Conservation (phyloP, 2,797 vertebrate genomes). For the Hafferia zeledoni region DNA sequence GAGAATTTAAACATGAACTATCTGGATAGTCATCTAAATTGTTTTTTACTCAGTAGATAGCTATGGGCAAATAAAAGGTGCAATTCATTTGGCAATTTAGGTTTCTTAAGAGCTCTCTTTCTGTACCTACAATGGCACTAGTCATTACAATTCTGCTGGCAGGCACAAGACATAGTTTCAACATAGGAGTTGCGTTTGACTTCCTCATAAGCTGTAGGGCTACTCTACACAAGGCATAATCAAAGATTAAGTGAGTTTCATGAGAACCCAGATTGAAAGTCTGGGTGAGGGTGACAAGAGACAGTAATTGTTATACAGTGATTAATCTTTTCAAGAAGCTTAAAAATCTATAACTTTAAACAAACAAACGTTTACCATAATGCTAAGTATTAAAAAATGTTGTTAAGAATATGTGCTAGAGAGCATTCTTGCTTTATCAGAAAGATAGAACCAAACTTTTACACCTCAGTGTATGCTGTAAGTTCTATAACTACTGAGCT, state of each 20-base stretch:
- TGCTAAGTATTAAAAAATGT: not conserved
- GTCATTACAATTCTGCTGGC: not conserved
- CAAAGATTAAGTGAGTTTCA: not conserved
- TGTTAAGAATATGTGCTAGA: not conserved
- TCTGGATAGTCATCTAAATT: not conserved
- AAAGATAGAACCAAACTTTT: not conserved
- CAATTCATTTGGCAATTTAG: not conserved
- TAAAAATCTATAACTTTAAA: not conserved
- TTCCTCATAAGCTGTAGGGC: not conserved
- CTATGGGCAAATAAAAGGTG: not conserved
- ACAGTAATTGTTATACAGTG: not conserved
- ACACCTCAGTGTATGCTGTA: not conserved
- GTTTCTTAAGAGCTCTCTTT: not conserved
- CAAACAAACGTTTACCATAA: not conserved
- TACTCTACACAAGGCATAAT: not conserved
- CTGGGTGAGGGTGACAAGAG: not conserved
- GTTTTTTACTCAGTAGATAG: not conserved
- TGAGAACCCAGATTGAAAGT: not conserved
- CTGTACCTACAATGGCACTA: not conserved
- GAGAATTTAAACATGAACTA: not conserved
- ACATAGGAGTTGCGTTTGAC: not conserved
- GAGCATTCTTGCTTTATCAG: not conserved
- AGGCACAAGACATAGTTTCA: not conserved
- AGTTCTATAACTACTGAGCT: not conserved
- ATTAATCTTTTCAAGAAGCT: not conserved